Conservation (phyloP, 2,888 invertebrate species). For the Reticulitermes lucifugus region DNA sequence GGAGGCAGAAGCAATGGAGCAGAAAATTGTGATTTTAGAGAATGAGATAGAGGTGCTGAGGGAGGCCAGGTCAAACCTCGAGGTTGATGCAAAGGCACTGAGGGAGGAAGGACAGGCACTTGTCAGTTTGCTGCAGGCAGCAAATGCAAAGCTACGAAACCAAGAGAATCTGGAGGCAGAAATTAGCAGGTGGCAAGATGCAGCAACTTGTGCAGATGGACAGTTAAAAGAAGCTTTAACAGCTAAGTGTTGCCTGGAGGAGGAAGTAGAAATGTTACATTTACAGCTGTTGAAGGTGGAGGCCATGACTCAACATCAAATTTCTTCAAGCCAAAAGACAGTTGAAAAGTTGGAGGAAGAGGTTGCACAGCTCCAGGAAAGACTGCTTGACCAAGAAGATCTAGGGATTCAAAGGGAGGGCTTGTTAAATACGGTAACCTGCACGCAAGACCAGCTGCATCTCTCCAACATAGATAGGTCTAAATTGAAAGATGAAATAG, state of each 20-base stretch:
- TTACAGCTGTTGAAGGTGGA: not conserved
- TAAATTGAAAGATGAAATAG: not conserved
- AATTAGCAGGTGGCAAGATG: constrained; percentile 22
- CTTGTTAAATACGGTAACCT: not conserved
- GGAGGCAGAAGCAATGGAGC: constrained; percentile 59
- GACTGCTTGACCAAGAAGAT: not conserved
- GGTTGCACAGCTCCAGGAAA: not conserved
- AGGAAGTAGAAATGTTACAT: not conserved
- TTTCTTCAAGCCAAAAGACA: not conserved
- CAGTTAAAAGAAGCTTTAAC: constrained; percentile 63
- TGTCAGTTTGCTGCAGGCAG: constrained; percentile 59
- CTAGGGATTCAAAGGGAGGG: not conserved
- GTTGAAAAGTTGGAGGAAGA: not conserved
- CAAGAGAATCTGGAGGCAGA: constrained; percentile 66
- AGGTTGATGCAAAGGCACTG: constrained; percentile 59
- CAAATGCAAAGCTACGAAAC: constrained; percentile 66
- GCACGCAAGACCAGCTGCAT: too few species aligned
- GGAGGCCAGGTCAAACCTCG: constrained; percentile 64
- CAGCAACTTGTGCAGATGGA: constrained; percentile 59
- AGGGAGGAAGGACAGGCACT: constrained; percentile 53
- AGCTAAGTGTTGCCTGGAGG: constrained; percentile 39
- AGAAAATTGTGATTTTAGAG: constrained; percentile 58
- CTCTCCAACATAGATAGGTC: too few species aligned
- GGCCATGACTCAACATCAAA: not conserved
- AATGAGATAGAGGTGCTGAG: constrained; percentile 60